Conservation (phyloP, 2,888 invertebrate genomes). For the Conchocele bisecta region DNA sequence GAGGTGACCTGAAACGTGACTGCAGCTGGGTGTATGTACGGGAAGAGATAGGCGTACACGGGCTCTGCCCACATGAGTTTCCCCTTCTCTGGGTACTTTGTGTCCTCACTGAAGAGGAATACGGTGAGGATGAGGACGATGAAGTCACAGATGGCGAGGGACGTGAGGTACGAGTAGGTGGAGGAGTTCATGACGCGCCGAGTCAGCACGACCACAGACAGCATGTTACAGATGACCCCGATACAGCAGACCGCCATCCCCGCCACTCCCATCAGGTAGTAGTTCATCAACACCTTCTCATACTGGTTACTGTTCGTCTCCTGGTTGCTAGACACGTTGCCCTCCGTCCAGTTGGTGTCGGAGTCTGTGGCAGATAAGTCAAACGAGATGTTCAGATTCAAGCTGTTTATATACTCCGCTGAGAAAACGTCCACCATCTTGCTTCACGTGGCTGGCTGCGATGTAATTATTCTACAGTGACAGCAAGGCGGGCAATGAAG, state of each 20-base stretch:
- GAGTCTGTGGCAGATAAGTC: not conserved
- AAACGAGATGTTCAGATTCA: slow-evolving; percentile 30
- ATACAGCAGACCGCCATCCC: slow-evolving; percentile 78
- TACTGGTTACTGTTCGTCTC: slow-evolving; percentile 29
- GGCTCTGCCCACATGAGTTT: slow-evolving; percentile 58
- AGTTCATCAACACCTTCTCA: slow-evolving; percentile 66
- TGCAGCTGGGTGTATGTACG: slow-evolving; percentile 79
- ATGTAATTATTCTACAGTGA: no score
- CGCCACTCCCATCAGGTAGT: slow-evolving; percentile 81
- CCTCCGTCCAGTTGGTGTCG: not conserved
- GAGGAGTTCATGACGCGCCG: slow-evolving; percentile 78
- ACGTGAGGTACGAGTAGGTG: slow-evolving; percentile 81
- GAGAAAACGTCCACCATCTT: slow-evolving; percentile 50
- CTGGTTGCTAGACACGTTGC: no score
- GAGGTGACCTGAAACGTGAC: slow-evolving; percentile 81
- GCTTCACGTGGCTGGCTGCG: no score
- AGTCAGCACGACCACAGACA: slow-evolving; percentile 80
- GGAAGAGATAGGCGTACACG: slow-evolving; percentile 76
- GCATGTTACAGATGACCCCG: slow-evolving; percentile 80
- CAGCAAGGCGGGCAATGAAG: no score
- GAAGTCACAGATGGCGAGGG: slow-evolving; percentile 80
- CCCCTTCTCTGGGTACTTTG: slow-evolving; percentile 60
- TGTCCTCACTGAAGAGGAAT: slow-evolving; percentile 73
- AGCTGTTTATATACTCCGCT: slow-evolving; percentile 25
- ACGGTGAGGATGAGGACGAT: slow-evolving; percentile 79